These are phyloP conservation scores for Taphrorychus bicolor DNA, from an alignment of 2,888 invertebrate genomes.

Conservation along the genomic window DNA sequence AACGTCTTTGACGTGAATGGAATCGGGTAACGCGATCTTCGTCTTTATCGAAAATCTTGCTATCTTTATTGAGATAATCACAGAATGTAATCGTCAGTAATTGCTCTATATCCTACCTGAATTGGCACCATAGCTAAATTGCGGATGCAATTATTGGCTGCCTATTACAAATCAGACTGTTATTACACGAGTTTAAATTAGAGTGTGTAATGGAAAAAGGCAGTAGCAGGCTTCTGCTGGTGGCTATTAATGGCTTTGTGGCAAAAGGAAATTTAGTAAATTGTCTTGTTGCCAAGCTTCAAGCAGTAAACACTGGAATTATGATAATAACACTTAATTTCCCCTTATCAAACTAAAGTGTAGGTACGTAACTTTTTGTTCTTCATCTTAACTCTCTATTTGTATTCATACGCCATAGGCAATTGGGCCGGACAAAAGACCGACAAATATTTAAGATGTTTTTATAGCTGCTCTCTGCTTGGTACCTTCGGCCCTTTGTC, in stretches of 20 bases:
- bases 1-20: conserved; percentile 10
- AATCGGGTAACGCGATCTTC: conserved; percentile 30
- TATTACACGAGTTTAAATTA: not conserved
- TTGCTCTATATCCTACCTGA: not conserved
- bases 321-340: not conserved
- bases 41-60: conserved; percentile 14
- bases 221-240: not conserved
- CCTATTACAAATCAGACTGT: not conserved
- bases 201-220: not conserved
- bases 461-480: conserved; percentile 6
- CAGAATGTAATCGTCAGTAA: not conserved
- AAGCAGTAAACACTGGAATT: not conserved
- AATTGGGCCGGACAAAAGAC: not conserved
- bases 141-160: not conserved
- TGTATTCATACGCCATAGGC: not conserved
- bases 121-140: not conserved
- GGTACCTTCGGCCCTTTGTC: not conserved
- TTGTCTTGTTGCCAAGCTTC: not conserved
- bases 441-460: not conserved
- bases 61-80: conserved; percentile 16
- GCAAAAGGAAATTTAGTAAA: not conserved
- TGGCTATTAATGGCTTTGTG: not conserved
- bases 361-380: too few species aligned
- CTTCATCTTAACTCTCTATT: too few species aligned
- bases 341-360: not conserved